phyloP scores from a whole-genome alignment of 1,140 invertebrate species.

The Pentalonia nigronervosa region DNA sequence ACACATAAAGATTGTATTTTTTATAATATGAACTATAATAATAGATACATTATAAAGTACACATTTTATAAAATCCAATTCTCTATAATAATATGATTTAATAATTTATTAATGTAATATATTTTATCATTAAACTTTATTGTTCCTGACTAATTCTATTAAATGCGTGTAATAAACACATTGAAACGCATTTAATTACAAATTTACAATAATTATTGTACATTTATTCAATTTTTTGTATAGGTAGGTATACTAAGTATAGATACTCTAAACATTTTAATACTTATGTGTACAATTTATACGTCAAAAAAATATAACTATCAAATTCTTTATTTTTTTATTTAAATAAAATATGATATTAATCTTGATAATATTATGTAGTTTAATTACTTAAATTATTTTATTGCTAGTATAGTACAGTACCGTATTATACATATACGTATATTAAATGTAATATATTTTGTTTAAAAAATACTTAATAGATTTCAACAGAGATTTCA shows the following conservation, averaged over 20 bases:
- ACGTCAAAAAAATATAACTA: not conserved
- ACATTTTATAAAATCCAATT: not conserved
- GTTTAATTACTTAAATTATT: not conserved
- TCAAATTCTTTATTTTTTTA: not conserved
- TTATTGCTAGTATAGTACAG: too few species aligned
- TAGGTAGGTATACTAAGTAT: not conserved
- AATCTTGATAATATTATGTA: conserved; percentile 2
- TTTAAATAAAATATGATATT: not conserved
- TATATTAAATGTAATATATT: not conserved
- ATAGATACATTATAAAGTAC: not conserved
- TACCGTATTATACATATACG: not conserved
- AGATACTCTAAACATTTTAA: not conserved
- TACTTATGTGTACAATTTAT: not conserved
- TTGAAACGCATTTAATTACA: not conserved
- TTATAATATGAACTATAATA: not conserved
- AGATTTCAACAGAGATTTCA: conserved; percentile 22
- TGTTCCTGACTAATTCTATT: not conserved
- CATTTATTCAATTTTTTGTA: not conserved
- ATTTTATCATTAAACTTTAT: not conserved
- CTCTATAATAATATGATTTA: not conserved
- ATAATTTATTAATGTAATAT: not conserved
- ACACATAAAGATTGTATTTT: not conserved
- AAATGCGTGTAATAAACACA: not conserved
- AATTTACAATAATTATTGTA: not conserved
- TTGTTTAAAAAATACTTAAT: conserved; percentile 23